Conservation (phyloP, 2,113 vertebrate species). For the Sceloporus undulatus region DNA sequence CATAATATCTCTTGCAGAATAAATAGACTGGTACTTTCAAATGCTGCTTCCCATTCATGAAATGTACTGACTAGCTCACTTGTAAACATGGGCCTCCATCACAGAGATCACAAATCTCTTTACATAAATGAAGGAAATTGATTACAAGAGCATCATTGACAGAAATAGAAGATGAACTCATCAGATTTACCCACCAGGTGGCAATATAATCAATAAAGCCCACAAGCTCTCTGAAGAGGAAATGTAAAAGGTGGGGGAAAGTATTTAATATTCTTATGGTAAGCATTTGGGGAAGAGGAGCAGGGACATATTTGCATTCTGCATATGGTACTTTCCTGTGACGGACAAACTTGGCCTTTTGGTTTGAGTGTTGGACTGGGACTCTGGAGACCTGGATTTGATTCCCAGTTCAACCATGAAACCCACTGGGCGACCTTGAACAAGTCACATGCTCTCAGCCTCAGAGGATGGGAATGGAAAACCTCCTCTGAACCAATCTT, state of each 20-base stretch:
- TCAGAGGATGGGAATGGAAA: too few relatives aligned
- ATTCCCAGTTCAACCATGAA: too few relatives aligned
- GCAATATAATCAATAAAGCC: neutral
- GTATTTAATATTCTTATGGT: neutral
- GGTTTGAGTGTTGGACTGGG: too few relatives aligned
- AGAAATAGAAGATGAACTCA: neutral
- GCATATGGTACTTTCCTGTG: neutral
- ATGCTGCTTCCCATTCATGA: neutral
- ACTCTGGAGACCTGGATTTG: too few relatives aligned
- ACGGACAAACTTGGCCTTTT: neutral
- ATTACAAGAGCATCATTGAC: neutral
- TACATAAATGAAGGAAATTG: neutral
- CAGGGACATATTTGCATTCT: neutral
- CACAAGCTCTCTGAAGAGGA: neutral
- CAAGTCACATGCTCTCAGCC: too few relatives aligned
- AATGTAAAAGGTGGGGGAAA: neutral
- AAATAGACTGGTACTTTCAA: neutral
- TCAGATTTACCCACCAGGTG: constrained; percentile 30
- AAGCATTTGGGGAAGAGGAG: neutral
- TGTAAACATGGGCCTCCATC: neutral
- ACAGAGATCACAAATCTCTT: neutral
- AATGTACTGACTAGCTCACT: neutral
- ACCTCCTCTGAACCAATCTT: too few relatives aligned
- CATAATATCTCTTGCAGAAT: neutral
- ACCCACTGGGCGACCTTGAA: too few relatives aligned